These are phyloP conservation scores for Eumacrocentrus americanus DNA, from an alignment of 2,888 invertebrate species.

Conservation along the genomic window DNA sequence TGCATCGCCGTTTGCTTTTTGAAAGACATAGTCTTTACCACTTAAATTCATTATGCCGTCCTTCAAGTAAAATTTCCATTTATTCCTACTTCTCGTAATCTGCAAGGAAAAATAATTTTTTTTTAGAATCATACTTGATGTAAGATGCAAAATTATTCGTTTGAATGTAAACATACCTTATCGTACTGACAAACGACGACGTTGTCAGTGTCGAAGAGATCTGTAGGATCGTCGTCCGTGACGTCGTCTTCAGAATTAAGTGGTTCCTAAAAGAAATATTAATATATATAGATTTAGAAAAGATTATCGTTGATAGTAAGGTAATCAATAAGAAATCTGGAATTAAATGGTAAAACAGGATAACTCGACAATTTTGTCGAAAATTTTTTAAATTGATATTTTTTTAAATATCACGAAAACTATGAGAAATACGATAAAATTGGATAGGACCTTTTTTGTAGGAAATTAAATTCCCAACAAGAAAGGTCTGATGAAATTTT, in stretches of 20 bases:
- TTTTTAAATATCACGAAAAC: too few relatives aligned
- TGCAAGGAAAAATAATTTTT: slow-evolving; percentile 57
- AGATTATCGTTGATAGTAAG: background rate
- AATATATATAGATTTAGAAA: background rate
- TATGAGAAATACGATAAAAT: too few relatives aligned
- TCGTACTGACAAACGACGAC: slow-evolving; percentile 99
- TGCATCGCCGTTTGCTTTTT: slow-evolving; percentile 98
- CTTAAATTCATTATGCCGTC: slow-evolving; percentile 99
- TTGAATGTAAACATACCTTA: slow-evolving; percentile 69
- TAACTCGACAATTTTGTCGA: background rate
- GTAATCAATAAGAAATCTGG: background rate
- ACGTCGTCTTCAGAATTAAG: slow-evolving; percentile 97
- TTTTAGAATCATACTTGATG: slow-evolving; percentile 17
- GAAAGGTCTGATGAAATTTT: too few relatives aligned
- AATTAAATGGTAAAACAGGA: too few relatives aligned
- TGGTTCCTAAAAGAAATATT: slow-evolving; percentile 72
- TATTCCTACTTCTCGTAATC: slow-evolving; percentile 97
- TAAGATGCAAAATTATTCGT: background rate
- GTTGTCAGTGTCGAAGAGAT: slow-evolving; percentile 98
- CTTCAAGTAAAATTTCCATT: slow-evolving; percentile 99
- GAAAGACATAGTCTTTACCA: slow-evolving; percentile 98
- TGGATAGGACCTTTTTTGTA: too few relatives aligned
- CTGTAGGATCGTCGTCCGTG: slow-evolving; percentile 92
- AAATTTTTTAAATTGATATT: background rate
- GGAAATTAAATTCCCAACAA: too few relatives aligned